A percentile compares a stretch with the other conserved stretches of the same genome.
These are phyloP conservation scores for Carettochelys insculpta DNA, from an alignment of 2,113 vertebrate genomes.

Conservation along the genomic window DNA sequence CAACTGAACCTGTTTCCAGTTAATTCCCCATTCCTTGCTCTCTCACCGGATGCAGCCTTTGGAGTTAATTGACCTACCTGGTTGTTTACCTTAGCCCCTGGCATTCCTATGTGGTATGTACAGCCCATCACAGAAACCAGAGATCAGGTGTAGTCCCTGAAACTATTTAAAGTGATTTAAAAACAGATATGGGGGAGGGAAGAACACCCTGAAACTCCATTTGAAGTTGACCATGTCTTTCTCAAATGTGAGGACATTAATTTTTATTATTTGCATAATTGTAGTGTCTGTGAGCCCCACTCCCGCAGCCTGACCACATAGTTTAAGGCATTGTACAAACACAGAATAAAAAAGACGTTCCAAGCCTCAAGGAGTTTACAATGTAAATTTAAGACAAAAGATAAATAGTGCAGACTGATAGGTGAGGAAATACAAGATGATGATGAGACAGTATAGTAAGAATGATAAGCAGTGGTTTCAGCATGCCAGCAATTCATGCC, in stretches of 20 bases:
- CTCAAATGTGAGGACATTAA: not conserved
- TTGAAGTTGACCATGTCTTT: not conserved
- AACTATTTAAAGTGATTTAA: not conserved
- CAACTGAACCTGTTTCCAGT: not conserved
- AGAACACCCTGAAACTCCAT: not conserved
- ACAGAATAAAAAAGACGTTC: not conserved
- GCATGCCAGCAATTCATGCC: not conserved
- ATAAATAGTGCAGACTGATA: not conserved
- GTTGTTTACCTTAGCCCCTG: not conserved
- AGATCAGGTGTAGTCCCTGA: fast-evolving
- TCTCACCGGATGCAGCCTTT: not conserved
- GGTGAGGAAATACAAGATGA: not conserved
- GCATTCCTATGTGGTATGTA: not conserved
- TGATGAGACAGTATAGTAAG: no score
- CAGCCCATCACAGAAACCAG: not conserved
- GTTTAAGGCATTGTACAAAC: not conserved
- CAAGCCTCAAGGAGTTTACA: not conserved
- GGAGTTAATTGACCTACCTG: not conserved
- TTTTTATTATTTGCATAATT: not conserved
- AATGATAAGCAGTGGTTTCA: not conserved
- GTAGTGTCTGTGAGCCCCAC: not conserved
- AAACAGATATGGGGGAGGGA: not conserved
- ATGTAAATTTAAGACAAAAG: not conserved
- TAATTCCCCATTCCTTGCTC: not conserved
- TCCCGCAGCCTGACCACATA: not conserved